Conservation (phyloP, 2,113 vertebrate genomes). For the Oryzias melastigma region DNA sequence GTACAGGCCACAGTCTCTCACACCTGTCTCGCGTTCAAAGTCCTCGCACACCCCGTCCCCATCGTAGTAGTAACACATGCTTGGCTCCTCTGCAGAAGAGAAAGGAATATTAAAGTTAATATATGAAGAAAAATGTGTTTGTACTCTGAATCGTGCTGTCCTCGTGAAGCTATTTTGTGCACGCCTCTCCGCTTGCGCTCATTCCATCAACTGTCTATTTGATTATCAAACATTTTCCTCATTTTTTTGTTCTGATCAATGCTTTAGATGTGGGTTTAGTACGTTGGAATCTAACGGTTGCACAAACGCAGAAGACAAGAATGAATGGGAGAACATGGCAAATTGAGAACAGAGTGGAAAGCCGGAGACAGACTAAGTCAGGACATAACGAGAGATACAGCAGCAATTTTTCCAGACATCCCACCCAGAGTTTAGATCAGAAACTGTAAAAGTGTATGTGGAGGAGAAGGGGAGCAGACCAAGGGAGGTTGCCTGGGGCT, state of each 20-base stretch:
- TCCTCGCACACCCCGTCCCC: conserved; percentile 97
- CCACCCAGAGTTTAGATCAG: conserved; percentile 57
- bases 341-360: conserved; percentile 8
- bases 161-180: too few relatives aligned
- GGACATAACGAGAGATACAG: conserved; percentile 10
- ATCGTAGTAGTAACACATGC: conserved; percentile 95
- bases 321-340: too few relatives aligned
- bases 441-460: conserved; percentile 51
- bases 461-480: conserved; percentile 41
- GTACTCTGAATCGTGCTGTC: too few relatives aligned
- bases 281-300: too few relatives aligned
- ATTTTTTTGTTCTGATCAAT: not conserved
- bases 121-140: not conserved
- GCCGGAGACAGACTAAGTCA: conserved; percentile 21
- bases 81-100: conserved; percentile 85
- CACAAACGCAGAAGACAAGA: too few relatives aligned
- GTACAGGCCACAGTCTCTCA: conserved; percentile 95
- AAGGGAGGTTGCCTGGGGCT: conserved; percentile 61
- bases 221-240: not conserved
- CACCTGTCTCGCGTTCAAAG: conserved; percentile 92
- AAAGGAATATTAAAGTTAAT: not conserved
- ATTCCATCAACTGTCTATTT: conserved; percentile 6
- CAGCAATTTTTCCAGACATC: conserved; percentile 66
- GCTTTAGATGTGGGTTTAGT: too few relatives aligned
- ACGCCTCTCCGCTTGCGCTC: not conserved